Base-by-base conservation (phyloP, 2,888 invertebrate genomes). In the Dendrolimus pini region DNA sequence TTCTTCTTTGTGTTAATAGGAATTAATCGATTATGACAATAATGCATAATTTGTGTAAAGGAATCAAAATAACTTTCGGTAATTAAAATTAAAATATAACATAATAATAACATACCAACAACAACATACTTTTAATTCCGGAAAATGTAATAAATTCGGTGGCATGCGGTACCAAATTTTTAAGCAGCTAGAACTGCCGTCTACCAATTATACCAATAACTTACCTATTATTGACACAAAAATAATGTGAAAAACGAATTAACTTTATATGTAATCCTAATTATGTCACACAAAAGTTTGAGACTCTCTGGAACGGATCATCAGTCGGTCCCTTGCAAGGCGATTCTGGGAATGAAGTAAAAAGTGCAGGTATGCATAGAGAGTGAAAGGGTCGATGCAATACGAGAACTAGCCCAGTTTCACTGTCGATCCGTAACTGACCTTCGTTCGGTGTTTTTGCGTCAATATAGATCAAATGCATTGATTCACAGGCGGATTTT, bases 341-440 rank as follows among this genome's bases (percentile, higher is more conserved):
- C 72, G 77, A 85, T 89, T 88, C 87, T 77, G 70, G 80, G 89
- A 87, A 86, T 61, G 67, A 65, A 72, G 77, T 81, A 89, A 90
- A 89, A 90, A 90, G 86, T 84, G 87, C 90, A 90, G 90, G 90
- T 90, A 89, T 68, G 77, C 69, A 74, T 78, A 76, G 89, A 90
- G 85, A 90, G 90, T 90, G 90, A 90, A 90, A 90, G 90, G 90
- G 89, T 88, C 90, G 78, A 79, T 86, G 89, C 90, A 89, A 90
- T 86, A 77, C 78, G 89, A 89, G 86, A 83, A 77, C 80, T 76
- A 75, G 82, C 81, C 83, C 77, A 84, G 88, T 85, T 89, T 87
- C 84, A 78, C 81, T 78, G 64, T 61, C 65, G 63, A 60, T 70
- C 71, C 66, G 67, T 61, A 64, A 75, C 85, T 89, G 89, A 88